Evolutionary conservation across 2,797 vertebrate species (phyloP).

Genomic region (Epinephelus malabaricus): DNA sequence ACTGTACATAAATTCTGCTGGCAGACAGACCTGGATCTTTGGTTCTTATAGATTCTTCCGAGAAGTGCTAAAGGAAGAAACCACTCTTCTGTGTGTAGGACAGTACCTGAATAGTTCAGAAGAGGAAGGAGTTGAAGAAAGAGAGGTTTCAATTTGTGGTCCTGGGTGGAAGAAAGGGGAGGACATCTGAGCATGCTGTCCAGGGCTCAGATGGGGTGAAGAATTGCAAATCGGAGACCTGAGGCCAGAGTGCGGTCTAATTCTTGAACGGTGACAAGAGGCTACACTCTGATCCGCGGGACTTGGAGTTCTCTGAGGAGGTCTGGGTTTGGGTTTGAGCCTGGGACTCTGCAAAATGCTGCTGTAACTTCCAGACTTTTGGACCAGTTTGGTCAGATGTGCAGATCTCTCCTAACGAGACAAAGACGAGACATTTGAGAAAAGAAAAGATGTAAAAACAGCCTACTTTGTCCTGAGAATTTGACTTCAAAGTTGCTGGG

Average conservation of each 20-base stretch:
- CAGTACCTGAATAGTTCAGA: constrained; percentile 47
- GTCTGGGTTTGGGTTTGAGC: constrained; percentile 55
- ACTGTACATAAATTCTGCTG: constrained; percentile 6
- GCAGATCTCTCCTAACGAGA: constrained; percentile 44
- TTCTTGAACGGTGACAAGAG: constrained; percentile 44
- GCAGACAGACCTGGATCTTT: constrained; percentile 48
- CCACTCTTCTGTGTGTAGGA: constrained; percentile 34
- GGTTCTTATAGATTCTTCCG: constrained; percentile 65
- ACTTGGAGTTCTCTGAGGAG: constrained; percentile 41
- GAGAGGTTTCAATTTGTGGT: constrained; percentile 26
- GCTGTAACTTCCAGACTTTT: constrained; percentile 45
- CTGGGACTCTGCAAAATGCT: constrained; percentile 54
- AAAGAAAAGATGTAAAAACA: constrained; percentile 6
- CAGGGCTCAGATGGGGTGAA: constrained; percentile 28
- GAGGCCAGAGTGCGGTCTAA: constrained; percentile 15
- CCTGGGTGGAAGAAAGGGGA: constrained; percentile 59
- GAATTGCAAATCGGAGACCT: constrained; percentile 27
- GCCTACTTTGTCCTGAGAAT: neutral
- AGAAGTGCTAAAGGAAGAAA: constrained; percentile 66
- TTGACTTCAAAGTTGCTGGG: neutral
- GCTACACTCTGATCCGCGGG: constrained; percentile 35
- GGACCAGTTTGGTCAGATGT: constrained; percentile 39
- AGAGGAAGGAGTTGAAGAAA: constrained; percentile 52
- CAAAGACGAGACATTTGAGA: constrained; percentile 34
- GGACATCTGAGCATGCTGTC: constrained; percentile 63